These are phyloP conservation scores for Megaustenia siamemsis DNA, from an alignment of 2,888 invertebrate genomes.

Conservation along the genomic window DNA sequence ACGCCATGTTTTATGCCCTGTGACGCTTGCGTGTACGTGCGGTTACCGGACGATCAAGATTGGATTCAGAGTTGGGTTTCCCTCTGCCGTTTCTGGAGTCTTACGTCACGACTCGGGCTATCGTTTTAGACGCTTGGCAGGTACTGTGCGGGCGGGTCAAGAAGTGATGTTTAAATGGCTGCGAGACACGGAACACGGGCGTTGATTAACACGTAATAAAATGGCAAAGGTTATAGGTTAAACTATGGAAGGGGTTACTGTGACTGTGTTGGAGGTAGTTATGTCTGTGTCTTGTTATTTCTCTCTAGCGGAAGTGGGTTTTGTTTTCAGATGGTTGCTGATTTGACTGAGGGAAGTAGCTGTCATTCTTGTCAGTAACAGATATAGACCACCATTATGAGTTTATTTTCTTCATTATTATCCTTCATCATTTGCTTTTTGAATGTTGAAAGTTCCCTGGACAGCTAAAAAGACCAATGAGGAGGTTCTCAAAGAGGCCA, in stretches of 20 bases:
- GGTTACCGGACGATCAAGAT: conserved; percentile 9
- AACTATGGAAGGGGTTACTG: no score
- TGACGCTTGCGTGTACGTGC: background rate
- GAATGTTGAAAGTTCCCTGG: no score
- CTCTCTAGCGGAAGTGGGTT: background rate
- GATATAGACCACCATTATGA: no score
- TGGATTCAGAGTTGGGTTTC: background rate
- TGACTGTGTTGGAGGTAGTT: background rate
- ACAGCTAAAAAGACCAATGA: no score
- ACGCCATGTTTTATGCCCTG: conserved; percentile 25
- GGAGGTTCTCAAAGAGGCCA: no score
- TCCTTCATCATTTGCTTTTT: no score
- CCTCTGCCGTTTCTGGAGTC: background rate
- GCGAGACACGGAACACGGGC: background rate
- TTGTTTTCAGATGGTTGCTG: background rate
- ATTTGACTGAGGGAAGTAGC: background rate
- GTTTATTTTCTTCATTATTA: no score
- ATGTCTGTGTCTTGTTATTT: background rate
- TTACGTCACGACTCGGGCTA: background rate
- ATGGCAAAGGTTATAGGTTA: background rate
- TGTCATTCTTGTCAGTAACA: background rate
- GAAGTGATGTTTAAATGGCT: background rate
- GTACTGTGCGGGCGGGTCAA: background rate
- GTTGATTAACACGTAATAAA: conserved; percentile 34
- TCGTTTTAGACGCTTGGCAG: conserved; percentile 13